A percentile compares a stretch with the other conserved stretches of the same genome.
Conservation (phyloP, 2,888 invertebrate genomes). For the Lepidochrysops patricia region DNA sequence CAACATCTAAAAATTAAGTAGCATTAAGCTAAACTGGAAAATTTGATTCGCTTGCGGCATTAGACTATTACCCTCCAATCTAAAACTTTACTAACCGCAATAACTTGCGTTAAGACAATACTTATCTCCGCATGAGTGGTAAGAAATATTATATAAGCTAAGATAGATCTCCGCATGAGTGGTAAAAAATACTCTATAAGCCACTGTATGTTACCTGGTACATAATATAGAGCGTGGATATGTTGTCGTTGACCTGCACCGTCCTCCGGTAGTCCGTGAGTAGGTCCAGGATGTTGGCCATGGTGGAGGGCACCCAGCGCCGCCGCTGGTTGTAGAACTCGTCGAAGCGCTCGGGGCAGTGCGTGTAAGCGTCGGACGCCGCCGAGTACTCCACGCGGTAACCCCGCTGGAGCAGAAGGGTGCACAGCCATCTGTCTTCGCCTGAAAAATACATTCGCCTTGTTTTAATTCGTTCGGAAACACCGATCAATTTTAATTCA, state of each 20-base stretch:
- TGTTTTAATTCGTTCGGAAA: no score
- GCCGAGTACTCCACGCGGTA: constrained; percentile 96
- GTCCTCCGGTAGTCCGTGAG: constrained; percentile 85
- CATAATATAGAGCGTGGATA: constrained; percentile 85
- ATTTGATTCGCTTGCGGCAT: no score
- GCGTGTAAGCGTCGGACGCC: constrained; percentile 95
- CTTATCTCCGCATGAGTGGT: no score
- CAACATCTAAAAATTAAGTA: constrained; percentile 66
- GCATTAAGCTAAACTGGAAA: no score
- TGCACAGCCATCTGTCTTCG: constrained; percentile 98
- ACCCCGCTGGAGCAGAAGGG: constrained; percentile 91
- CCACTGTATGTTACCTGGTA: constrained; percentile 79
- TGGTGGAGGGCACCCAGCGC: constrained; percentile 96
- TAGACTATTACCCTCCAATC: no score
- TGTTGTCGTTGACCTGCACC: constrained; percentile 89
- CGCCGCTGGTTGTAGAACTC: constrained; percentile 96
- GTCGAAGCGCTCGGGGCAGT: constrained; percentile 92
- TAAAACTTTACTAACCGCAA: no score
- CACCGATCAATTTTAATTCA: no score
- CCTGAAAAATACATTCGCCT: constrained; percentile 69
- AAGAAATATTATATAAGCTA: no score
- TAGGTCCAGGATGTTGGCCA: constrained; percentile 94
- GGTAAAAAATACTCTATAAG: no score
- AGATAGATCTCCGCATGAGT: no score
- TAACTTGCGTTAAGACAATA: no score